Conservation (phyloP, 2,888 invertebrate genomes). For the Melanostoma mellinum region DNA sequence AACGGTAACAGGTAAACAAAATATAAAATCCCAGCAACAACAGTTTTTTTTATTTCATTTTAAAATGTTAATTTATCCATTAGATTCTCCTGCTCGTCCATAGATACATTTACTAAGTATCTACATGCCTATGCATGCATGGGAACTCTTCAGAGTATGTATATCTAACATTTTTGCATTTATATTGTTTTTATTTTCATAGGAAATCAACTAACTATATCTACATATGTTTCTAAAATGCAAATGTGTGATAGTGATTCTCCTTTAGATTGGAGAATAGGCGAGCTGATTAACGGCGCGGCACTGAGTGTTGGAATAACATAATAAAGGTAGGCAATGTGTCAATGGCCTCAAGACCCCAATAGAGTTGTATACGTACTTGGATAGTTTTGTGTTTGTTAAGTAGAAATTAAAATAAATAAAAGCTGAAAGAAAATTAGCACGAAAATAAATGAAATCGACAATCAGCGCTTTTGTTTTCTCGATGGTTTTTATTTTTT, state of each 20-base stretch:
- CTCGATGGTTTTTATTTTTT: neutral
- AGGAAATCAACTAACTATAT: constrained; percentile 4
- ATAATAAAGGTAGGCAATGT: constrained; percentile 32
- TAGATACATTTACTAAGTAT: constrained; percentile 39
- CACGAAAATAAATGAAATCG: neutral
- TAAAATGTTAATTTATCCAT: constrained; percentile 68
- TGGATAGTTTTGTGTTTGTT: constrained; percentile 39
- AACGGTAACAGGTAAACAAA: constrained; percentile 59
- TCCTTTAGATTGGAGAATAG: constrained; percentile 4
- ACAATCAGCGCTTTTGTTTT: neutral
- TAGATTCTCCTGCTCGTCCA: constrained; percentile 3
- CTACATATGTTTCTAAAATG: constrained; percentile 33
- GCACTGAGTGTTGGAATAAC: neutral
- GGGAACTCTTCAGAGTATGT: constrained; percentile 24
- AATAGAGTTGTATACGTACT: constrained; percentile 51
- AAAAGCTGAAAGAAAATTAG: constrained; percentile 16
- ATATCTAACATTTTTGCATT: constrained; percentile 37
- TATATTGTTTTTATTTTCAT: constrained; percentile 12
- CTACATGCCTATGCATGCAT: constrained; percentile 19
- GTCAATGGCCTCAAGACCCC: constrained; percentile 69
- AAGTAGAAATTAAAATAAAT: constrained; percentile 29
- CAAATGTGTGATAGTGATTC: constrained; percentile 41
- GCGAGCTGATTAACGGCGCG: neutral
- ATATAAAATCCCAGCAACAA: constrained; percentile 40
- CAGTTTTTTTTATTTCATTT: constrained; percentile 25